Percentiles rank a stretch among this genome's conserved stretches.
phyloP scores from a whole-genome alignment of 2,888 invertebrate genomes.

The Cheilosia urbana region DNA sequence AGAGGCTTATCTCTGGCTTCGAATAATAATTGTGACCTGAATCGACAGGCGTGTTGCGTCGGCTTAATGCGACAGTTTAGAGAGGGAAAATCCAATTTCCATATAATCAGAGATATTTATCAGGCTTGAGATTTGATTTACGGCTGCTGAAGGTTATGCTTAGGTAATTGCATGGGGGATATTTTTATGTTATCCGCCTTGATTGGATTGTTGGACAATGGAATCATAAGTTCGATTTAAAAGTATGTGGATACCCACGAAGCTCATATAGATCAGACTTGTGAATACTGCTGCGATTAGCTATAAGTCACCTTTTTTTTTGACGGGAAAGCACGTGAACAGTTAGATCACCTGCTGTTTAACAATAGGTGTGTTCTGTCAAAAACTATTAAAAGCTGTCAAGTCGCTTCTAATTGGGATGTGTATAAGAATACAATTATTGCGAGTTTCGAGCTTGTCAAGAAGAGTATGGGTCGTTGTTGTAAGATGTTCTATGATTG shows the following conservation, averaged over 20 bases:
- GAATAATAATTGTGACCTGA: conserved; percentile 38
- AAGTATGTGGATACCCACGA: neutral
- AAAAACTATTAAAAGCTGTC: too few relatives aligned
- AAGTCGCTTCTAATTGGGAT: too few relatives aligned
- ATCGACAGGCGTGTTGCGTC: conserved; percentile 8
- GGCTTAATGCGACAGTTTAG: conserved; percentile 43
- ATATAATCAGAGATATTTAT: conserved; percentile 45
- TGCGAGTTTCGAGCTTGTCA: too few relatives aligned
- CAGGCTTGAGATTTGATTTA: conserved; percentile 48
- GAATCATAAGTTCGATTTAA: neutral
- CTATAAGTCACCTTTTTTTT: neutral
- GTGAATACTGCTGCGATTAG: neutral
- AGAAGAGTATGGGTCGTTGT: too few relatives aligned
- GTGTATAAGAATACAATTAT: too few relatives aligned
- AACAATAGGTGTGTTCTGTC: too few relatives aligned
- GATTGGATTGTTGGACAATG: neutral
- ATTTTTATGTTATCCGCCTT: neutral
- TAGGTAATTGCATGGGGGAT: conserved; percentile 25
- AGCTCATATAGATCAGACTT: neutral
- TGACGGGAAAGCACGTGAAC: neutral
- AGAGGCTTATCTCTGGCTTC: conserved; percentile 32
- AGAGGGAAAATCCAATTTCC: conserved; percentile 34
- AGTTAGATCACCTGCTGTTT: neutral
- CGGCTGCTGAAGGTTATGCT: conserved; percentile 9
- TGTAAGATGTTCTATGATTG: too few relatives aligned